Conservation (phyloP, 2,113 vertebrate species). For the Solea solea region DNA sequence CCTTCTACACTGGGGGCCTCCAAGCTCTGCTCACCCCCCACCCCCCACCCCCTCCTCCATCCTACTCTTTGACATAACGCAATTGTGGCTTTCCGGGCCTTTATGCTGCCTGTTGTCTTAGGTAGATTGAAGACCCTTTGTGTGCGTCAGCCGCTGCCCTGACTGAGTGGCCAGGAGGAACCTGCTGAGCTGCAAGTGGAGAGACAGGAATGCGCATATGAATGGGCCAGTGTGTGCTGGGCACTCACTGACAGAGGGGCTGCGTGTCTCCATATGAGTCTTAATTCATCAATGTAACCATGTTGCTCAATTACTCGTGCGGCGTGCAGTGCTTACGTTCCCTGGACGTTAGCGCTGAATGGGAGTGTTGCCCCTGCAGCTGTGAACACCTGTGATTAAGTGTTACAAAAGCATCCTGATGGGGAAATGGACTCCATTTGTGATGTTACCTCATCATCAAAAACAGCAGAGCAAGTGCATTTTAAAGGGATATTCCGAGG, state of each 20-base stretch:
- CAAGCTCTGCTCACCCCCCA: slow-evolving; percentile 52
- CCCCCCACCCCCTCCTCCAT: no score
- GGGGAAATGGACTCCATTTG: neutral
- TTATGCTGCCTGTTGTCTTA: slow-evolving; percentile 77
- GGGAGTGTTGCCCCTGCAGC: slow-evolving; percentile 48
- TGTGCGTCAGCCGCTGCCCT: slow-evolving; percentile 68
- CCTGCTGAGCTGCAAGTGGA: slow-evolving; percentile 69
- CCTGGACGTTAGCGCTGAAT: slow-evolving; percentile 54
- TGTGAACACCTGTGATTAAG: slow-evolving; percentile 36
- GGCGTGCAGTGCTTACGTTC: slow-evolving; percentile 48
- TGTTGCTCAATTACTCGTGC: slow-evolving; percentile 75
- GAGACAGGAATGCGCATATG: slow-evolving; percentile 79
- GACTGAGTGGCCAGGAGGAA: slow-evolving; percentile 71
- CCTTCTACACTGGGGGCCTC: slow-evolving; percentile 57
- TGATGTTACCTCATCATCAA: neutral
- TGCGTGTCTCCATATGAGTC: slow-evolving; percentile 53
- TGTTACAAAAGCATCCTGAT: slow-evolving; percentile 7
- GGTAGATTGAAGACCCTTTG: slow-evolving; percentile 78
- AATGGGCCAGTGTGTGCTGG: slow-evolving; percentile 72
- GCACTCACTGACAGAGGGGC: slow-evolving; percentile 76
- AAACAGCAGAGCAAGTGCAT: neutral
- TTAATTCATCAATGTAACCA: slow-evolving; percentile 68
- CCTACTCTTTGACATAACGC: slow-evolving; percentile 66
- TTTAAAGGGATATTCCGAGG: neutral
- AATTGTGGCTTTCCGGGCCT: slow-evolving; percentile 78